A percentile compares a stretch with the other conserved stretches of the same genome.
Evolutionary conservation across 2,113 vertebrate genomes (phyloP).

Genomic region (Ceyx margarethae): DNA sequence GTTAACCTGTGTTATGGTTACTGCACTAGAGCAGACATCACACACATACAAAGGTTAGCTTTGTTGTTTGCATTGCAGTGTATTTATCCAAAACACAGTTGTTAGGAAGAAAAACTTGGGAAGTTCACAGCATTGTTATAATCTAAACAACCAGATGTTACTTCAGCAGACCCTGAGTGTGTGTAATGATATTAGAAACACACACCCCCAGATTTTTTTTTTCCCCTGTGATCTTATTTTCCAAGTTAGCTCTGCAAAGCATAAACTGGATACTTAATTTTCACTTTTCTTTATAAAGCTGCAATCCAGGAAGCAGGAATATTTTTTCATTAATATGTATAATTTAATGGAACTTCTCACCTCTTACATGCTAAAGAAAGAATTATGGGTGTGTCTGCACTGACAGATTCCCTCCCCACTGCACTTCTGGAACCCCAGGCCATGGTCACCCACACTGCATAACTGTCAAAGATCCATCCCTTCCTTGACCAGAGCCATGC

Average conservation of each 20-base stretch:
- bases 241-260: background rate
- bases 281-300: background rate
- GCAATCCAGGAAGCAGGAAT: background rate
- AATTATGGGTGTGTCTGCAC: background rate
- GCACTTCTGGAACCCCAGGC: background rate
- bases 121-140: background rate
- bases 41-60: background rate
- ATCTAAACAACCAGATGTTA: background rate
- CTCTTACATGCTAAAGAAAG: background rate
- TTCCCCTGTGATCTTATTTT: background rate
- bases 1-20: background rate
- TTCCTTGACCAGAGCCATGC: background rate
- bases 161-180: background rate
- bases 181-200: background rate
- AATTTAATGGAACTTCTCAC: background rate
- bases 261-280: background rate
- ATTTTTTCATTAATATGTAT: background rate
- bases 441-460: fast-evolving
- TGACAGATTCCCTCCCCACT: background rate
- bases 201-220: fast-evolving
- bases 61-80: background rate
- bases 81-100: background rate
- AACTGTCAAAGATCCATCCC: background rate
- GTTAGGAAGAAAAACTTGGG: background rate
- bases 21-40: background rate